phyloP scores from a whole-genome alignment of 2,113 vertebrate genomes.

The Dasyornis broadbenti region DNA sequence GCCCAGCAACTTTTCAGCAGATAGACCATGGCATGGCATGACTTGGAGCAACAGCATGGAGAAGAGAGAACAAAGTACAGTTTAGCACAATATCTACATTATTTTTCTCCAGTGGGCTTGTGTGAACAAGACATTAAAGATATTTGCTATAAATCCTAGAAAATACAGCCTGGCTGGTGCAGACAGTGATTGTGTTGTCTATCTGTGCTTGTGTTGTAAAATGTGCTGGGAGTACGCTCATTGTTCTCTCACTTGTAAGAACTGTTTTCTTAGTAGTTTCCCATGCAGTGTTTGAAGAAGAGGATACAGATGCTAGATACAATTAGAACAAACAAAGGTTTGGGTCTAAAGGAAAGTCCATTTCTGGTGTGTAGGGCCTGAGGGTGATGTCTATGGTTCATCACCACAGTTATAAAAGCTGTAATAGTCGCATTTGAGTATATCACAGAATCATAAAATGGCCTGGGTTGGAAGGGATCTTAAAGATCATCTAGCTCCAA shows the following conservation, averaged over 20 bases:
- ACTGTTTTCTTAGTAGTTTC: background rate
- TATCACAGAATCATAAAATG: background rate
- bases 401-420: background rate
- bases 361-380: background rate
- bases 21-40: background rate
- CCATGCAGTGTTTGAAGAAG: background rate
- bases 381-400: background rate
- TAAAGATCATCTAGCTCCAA: background rate
- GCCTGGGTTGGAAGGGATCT: background rate
- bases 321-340: background rate
- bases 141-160: background rate
- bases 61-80: background rate
- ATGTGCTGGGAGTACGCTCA: background rate
- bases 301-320: background rate
- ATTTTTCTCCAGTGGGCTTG: background rate
- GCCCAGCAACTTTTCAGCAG: background rate
- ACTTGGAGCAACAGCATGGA: background rate
- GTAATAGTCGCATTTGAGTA: background rate
- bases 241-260: background rate
- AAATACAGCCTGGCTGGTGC: background rate
- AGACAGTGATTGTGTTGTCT: background rate
- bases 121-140: background rate
- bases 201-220: background rate
- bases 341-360: background rate
- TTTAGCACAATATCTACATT: background rate